Evolutionary conservation across 2,113 vertebrate genomes (phyloP).

Genomic region (Oncorhynchus kisutch): DNA sequence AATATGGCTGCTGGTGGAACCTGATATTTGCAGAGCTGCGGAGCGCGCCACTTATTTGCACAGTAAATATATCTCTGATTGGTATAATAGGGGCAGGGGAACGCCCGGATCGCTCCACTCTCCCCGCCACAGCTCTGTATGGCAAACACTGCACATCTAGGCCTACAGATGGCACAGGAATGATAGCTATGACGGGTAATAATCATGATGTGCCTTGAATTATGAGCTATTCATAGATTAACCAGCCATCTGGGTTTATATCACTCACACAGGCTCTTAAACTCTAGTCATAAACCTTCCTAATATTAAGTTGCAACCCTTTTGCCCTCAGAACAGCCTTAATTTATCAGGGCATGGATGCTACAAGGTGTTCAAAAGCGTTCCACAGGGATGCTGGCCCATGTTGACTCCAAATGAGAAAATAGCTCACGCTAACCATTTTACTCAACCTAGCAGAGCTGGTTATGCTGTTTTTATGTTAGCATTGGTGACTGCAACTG

Average conservation of each 20-base stretch:
- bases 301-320: too few species aligned
- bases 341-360: too few species aligned
- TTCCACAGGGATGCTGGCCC: too few species aligned
- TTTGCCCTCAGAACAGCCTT: too few species aligned
- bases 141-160: not conserved
- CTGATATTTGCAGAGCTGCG: constrained; percentile 32
- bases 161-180: not conserved
- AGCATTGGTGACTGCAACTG: too few species aligned
- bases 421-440: too few species aligned
- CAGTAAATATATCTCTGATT: constrained; percentile 47
- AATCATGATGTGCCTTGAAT: not conserved
- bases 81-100: not conserved
- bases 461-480: too few species aligned
- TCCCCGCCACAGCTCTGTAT: constrained; percentile 9
- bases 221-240: not conserved
- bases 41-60: constrained; percentile 36
- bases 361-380: too few species aligned
- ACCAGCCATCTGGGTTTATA: not conserved
- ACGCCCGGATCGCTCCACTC: constrained; percentile 16
- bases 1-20: constrained; percentile 43
- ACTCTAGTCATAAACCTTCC: not conserved
- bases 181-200: not conserved
- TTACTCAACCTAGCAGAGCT: too few species aligned
- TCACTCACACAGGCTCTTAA: not conserved
- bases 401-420: too few species aligned